These are phyloP conservation scores for Cossypha dichroa DNA, from an alignment of 2,797 vertebrate genomes.

Conservation along the genomic window DNA sequence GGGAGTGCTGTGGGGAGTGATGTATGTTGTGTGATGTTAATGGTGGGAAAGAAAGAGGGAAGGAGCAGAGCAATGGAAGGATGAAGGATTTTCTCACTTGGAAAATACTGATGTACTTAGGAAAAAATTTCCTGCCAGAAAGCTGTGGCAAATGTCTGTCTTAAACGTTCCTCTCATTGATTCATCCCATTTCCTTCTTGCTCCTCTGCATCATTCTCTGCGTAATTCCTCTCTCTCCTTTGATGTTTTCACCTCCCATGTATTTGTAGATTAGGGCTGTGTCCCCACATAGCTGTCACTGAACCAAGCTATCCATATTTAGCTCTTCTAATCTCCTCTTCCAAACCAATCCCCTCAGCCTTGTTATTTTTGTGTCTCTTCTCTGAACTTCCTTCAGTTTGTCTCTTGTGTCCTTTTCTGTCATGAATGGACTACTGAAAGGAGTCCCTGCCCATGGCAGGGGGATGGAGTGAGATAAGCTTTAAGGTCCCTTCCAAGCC, in stretches of 20 bases:
- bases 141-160: not conserved
- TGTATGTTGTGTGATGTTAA: not conserved
- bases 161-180: not conserved
- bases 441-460: not conserved
- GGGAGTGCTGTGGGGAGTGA: not conserved
- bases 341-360: not conserved
- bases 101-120: not conserved
- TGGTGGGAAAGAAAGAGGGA: not conserved
- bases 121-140: not conserved
- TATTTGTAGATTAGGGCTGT: not conserved
- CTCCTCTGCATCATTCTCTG: not conserved
- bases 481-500: not conserved
- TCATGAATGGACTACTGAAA: not conserved
- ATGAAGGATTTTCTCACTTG: not conserved
- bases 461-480: not conserved
- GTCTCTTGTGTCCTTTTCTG: not conserved
- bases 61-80: not conserved
- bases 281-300: not conserved
- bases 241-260: not conserved
- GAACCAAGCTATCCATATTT: constrained; percentile 6
- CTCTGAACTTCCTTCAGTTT: not conserved
- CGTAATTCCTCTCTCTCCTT: not conserved
- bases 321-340: constrained; percentile 27
- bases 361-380: not conserved
- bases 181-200: not conserved